Evolutionary conservation across 2,113 vertebrate genomes (phyloP), one percentile per base, ranked within the genome.

Genomic region (Forbesichthys papilliferus): DNA sequence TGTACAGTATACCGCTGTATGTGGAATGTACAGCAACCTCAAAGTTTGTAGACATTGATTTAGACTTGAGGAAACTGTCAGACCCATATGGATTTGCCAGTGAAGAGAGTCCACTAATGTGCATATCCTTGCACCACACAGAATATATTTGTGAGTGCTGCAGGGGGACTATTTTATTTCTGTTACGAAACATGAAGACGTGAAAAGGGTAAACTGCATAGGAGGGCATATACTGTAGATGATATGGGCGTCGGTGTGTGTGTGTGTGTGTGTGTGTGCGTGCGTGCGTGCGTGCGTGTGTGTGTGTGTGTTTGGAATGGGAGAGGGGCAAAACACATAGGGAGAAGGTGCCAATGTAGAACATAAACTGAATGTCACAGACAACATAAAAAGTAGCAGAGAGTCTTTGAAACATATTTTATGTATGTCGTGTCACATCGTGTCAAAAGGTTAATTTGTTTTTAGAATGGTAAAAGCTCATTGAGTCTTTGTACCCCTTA

Each of bases 151-250:
- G 20, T 67, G 71, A 80, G 57, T 54, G 71, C 46, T 52, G 18
- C 20, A 9, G 51, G 64, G 64, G 57, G 64, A 34, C 84, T 88
- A 84, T 87, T 85, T 84, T 88, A 84, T 87, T 85, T 84, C 74
- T 73, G 83, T 78, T 84, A 69, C 48, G 83, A 84, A 87, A 85
- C 63, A 84, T 84, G 88, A 88, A 76, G 80, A 84, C 12, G 78
- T 77, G 71, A 78, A 51, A 11, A 20, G 16, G 33, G 48, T 74
- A 64, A 67, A 59, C 1, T 47, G 52, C 81, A 78, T 48, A 13
- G 60, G 67, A 76, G 78, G 78, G 82, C 77, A 72, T 65, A 63
- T 27, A 11, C 3, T 58, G 42, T 20, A 42, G 34, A 3, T 57
- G 33, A 27, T 36, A 18, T 52, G 27, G 59, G 49, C 11, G 27